phyloP scores from a whole-genome alignment of 2,797 vertebrate species.

The Selene dorsalis region DNA sequence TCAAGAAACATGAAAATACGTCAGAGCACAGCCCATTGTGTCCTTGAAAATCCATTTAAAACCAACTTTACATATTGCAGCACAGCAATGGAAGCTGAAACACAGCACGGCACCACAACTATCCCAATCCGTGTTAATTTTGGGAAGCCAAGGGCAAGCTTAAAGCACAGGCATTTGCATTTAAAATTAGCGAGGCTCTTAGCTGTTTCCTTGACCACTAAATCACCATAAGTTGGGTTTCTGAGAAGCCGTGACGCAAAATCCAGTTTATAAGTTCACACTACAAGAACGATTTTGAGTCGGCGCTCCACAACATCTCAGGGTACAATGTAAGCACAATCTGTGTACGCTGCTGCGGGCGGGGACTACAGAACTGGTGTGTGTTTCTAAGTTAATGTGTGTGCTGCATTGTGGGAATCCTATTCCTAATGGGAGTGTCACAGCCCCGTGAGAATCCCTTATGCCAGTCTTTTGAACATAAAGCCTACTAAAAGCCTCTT shows the following conservation, averaged over 20 bases:
- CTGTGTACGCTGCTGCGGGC: constrained; percentile 42
- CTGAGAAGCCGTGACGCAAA: constrained; percentile 39
- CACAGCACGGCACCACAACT: not conserved
- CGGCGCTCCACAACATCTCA: constrained; percentile 34
- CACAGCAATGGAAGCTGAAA: not conserved
- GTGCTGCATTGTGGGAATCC: constrained; percentile 50
- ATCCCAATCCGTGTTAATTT: constrained; percentile 16
- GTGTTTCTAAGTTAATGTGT: constrained; percentile 55
- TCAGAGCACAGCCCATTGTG: constrained; percentile 24
- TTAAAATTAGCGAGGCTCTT: constrained; percentile 40
- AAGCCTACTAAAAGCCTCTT: constrained; percentile 63
- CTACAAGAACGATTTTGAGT: constrained; percentile 21
- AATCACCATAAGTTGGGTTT: constrained; percentile 41
- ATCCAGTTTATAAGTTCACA: constrained; percentile 51
- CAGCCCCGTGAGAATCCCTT: constrained; percentile 61
- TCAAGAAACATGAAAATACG: constrained; percentile 37
- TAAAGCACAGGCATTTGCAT: constrained; percentile 36
- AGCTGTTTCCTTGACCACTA: constrained; percentile 27
- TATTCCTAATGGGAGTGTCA: constrained; percentile 71
- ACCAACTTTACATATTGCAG: constrained; percentile 34
- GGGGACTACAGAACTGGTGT: constrained; percentile 42
- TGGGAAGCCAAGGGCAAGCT: constrained; percentile 18
- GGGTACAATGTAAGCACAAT: constrained; percentile 57
- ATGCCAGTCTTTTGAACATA: constrained; percentile 64
- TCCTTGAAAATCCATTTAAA: constrained; percentile 46